These are phyloP conservation scores for Himalopsyche kuldschensis DNA, from an alignment of 2,888 invertebrate genomes.

Conservation along the genomic window DNA sequence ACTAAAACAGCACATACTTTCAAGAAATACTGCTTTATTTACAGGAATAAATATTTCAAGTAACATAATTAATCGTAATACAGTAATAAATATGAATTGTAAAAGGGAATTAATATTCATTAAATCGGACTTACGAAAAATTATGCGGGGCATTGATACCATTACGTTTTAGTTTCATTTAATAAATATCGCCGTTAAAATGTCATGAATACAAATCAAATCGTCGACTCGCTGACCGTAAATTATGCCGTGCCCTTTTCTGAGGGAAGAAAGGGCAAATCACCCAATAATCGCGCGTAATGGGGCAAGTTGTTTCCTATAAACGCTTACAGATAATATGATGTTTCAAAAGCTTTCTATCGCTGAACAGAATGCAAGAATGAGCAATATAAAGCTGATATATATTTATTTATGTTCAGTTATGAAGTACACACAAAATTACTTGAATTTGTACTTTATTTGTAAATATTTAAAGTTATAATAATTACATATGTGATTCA, in stretches of 20 bases:
- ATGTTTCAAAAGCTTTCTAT: neutral
- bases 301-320: constrained; percentile 5
- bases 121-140: neutral
- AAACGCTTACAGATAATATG: neutral
- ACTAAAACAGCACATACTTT: too few species aligned
- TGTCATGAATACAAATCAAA: neutral
- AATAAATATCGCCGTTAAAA: neutral
- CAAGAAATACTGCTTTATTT: too few species aligned
- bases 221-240: constrained; percentile 18
- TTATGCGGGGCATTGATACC: neutral
- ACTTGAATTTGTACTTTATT: too few species aligned
- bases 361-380: too few species aligned
- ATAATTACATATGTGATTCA: too few species aligned
- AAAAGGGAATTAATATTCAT: neutral
- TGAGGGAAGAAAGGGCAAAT: constrained; percentile 29
- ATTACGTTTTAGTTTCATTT: neutral
- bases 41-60: too few species aligned
- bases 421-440: too few species aligned
- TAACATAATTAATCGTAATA: too few species aligned
- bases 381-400: too few species aligned
- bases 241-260: constrained; percentile 14
- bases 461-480: too few species aligned
- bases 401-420: too few species aligned
- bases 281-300: constrained; percentile 27
- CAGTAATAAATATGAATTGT: too few species aligned